phyloP scores from a whole-genome alignment of 2,888 invertebrate species.

The Limnephilus lunatus region DNA sequence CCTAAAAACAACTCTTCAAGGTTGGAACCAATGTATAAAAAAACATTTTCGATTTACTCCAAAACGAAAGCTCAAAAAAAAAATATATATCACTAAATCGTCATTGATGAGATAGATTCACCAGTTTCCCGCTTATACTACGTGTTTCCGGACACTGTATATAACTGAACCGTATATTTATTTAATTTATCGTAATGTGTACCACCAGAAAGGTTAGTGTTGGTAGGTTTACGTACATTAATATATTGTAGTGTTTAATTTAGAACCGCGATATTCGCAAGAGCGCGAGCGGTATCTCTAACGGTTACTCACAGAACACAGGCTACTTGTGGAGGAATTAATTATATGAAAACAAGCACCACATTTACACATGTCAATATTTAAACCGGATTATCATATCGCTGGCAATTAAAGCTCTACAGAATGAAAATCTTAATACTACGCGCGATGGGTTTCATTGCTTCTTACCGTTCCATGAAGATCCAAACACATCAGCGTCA shows the following conservation, averaged over 20 bases:
- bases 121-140: too few species aligned
- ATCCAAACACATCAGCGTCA: too few species aligned
- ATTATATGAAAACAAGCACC: constrained; percentile 47
- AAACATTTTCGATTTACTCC: too few species aligned
- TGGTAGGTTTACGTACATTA: neutral
- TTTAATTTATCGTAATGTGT: neutral
- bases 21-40: too few species aligned
- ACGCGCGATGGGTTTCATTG: neutral
- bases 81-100: too few species aligned
- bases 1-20: too few species aligned
- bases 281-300: constrained; percentile 12
- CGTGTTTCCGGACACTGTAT: neutral
- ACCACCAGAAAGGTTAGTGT: neutral
- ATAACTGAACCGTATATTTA: neutral
- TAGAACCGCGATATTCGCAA: constrained; percentile 22
- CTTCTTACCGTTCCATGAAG: neutral
- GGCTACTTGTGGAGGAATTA: constrained; percentile 35
- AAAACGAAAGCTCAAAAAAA: too few species aligned
- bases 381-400: constrained; percentile 56
- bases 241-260: constrained; percentile 20
- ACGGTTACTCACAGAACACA: constrained; percentile 5
- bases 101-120: too few species aligned
- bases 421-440: neutral
- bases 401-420: constrained; percentile 45
- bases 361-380: constrained; percentile 56